These are phyloP conservation scores for Neopelma chrysocephalum DNA, from an alignment of 2,797 vertebrate genomes.

Conservation along the genomic window DNA sequence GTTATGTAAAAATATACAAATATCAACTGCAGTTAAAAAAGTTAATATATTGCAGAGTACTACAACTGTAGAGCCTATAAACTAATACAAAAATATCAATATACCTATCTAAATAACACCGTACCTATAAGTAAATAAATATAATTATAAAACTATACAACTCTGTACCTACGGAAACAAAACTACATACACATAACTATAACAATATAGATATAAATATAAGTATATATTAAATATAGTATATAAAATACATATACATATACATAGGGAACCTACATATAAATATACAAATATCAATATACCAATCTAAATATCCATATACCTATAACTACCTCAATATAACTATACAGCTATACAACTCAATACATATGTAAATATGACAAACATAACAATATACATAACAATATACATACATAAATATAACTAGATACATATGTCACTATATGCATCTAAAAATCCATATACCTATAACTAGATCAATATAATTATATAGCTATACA, in stretches of 20 bases:
- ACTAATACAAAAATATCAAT: neutral
- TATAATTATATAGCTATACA: neutral
- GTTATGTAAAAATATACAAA: neutral
- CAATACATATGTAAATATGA: no score
- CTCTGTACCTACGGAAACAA: neutral
- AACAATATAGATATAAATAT: neutral
- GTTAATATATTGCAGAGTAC: neutral
- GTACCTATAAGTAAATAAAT: neutral
- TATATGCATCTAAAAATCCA: neutral
- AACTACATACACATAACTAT: neutral
- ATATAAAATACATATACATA: neutral
- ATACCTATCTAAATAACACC: neutral
- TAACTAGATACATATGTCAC: no score
- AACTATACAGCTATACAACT: no score
- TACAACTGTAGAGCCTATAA: neutral
- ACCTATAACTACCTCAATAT: no score
- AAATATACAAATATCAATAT: no score
- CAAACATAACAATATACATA: no score
- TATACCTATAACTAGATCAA: neutral
- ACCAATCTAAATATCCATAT: no score
- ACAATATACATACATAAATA: no score
- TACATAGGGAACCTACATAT: neutral
- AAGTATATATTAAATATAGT: neutral
- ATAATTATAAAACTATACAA: neutral
- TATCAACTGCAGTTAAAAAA: neutral